These are phyloP conservation scores for Cyanistes caeruleus DNA, from an alignment of 2,113 vertebrate genomes.

Conservation along the genomic window DNA sequence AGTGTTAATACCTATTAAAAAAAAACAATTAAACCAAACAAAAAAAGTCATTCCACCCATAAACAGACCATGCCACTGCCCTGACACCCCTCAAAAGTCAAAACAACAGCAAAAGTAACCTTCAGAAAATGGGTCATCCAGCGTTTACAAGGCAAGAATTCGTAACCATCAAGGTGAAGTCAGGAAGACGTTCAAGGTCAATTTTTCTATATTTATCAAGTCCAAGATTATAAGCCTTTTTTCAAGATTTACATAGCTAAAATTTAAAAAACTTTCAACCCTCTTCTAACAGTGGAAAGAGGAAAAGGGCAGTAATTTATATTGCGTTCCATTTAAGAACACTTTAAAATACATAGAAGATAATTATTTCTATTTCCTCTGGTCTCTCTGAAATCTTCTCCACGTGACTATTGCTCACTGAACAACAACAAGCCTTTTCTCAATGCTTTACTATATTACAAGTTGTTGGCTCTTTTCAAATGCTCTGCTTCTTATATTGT, in stretches of 20 bases:
- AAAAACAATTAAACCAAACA: neutral
- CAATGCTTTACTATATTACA: neutral
- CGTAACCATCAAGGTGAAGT: neutral
- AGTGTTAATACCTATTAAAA: neutral
- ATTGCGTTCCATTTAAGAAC: neutral
- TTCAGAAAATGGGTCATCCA: neutral
- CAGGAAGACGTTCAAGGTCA: neutral
- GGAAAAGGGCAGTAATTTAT: neutral
- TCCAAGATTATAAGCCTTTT: neutral
- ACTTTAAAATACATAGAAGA: neutral
- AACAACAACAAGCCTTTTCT: neutral
- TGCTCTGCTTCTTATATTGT: neutral
- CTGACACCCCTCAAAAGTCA: neutral
- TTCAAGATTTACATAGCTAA: neutral
- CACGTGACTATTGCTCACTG: neutral
- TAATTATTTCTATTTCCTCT: neutral
- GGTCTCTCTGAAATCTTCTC: neutral
- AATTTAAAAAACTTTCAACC: neutral
- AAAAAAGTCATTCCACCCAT: neutral
- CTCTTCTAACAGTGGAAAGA: neutral
- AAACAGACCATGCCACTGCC: accelerated
- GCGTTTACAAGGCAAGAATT: neutral
- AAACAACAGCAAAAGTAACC: neutral
- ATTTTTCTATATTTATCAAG: neutral
- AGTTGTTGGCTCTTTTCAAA: neutral